Percentiles rank a stretch among this genome's conserved stretches.
phyloP scores from a whole-genome alignment of 2,888 invertebrate species.

The Nowickia ferox region DNA sequence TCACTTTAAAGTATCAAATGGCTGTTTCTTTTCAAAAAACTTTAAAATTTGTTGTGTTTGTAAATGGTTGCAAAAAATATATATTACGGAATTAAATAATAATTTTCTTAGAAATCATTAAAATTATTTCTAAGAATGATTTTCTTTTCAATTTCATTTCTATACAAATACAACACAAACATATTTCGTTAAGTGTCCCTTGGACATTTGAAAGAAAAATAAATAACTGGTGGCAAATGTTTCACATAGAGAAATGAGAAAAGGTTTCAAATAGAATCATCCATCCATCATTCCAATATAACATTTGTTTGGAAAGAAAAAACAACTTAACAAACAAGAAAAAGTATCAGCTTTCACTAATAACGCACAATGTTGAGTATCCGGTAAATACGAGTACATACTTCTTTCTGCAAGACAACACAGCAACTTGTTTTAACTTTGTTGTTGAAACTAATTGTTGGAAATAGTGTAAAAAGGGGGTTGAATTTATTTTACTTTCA shows the following conservation, averaged over 20 bases:
- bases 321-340: not conserved
- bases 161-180: constrained; percentile 12
- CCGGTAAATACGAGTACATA: not conserved
- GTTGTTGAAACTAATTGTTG: constrained; percentile 9
- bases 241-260: constrained; percentile 9
- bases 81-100: constrained; percentile 22
- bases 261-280: not conserved
- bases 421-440: constrained; percentile 1
- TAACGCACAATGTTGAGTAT: constrained; percentile 21
- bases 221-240: constrained; percentile 14
- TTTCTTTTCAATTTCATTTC: constrained; percentile 26
- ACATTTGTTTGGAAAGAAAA: not conserved
- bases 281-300: not conserved
- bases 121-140: constrained; percentile 26
- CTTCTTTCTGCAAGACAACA: not conserved
- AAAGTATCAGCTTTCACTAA: constrained; percentile 68
- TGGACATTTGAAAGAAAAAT: constrained; percentile 22
- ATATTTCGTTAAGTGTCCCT: constrained; percentile 44
- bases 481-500: not conserved
- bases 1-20: constrained; percentile 53
- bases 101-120: constrained; percentile 48
- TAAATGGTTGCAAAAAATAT: constrained; percentile 26
- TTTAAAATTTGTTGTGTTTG: constrained; percentile 33
- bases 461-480: not conserved
- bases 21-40: constrained; percentile 2